Conservation (phyloP, 2,113 vertebrate species). For the Myotis davidii region DNA sequence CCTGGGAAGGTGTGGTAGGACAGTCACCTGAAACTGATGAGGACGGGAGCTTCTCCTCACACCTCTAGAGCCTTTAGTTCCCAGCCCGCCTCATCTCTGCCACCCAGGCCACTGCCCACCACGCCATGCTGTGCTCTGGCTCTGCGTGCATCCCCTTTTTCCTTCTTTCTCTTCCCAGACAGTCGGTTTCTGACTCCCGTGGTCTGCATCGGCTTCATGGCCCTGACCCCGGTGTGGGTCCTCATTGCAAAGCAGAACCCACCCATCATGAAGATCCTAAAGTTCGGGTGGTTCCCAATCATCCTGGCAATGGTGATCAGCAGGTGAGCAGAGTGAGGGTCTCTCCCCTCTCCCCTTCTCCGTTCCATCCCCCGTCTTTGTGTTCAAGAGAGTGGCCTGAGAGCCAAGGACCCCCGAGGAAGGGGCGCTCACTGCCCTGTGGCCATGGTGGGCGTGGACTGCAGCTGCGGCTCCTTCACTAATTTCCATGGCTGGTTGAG, state of each 20-base stretch:
- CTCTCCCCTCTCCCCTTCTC: too few relatives aligned
- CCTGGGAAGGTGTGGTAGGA: neutral
- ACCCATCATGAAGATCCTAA: slow-evolving; percentile 90
- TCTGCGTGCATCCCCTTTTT: neutral
- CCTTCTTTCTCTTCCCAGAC: slow-evolving; percentile 83
- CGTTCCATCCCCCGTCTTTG: too few relatives aligned
- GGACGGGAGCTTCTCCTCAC: neutral
- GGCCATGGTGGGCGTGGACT: neutral
- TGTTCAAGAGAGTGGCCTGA: neutral
- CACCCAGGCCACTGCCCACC: neutral
- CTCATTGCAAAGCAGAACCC: slow-evolving; percentile 89
- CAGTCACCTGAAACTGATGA: neutral
- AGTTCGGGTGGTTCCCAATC: slow-evolving; percentile 95
- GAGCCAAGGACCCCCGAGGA: neutral
- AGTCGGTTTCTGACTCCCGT: slow-evolving; percentile 89
- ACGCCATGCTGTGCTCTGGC: neutral
- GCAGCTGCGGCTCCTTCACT: neutral
- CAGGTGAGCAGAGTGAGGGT: slow-evolving; percentile 86
- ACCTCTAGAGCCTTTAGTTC: neutral
- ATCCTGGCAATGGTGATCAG: slow-evolving; percentile 96
- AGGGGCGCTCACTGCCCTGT: neutral
- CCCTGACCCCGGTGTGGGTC: slow-evolving; percentile 93
- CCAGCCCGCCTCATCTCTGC: neutral
- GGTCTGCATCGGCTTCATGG: slow-evolving; percentile 89
- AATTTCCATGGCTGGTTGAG: neutral